Base-by-base conservation (phyloP, 1,140 invertebrate genomes). In the Drosophila lacertosa region DNA sequence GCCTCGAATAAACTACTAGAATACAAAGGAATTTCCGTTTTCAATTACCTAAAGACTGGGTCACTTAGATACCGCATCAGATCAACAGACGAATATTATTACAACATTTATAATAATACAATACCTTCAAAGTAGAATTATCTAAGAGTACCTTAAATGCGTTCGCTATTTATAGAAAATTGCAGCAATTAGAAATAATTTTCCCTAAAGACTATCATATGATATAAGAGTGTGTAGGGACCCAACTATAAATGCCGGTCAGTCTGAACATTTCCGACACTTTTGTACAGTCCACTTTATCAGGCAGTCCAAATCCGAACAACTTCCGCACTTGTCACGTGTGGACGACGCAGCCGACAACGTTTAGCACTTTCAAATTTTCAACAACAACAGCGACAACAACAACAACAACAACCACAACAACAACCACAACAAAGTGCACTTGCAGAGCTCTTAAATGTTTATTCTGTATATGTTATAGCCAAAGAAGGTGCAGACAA, bases 331-430 rank as follows among this genome's bases (percentile, higher is more conserved):
- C 54, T 45, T 75, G 77, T 45, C 32, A 48, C 47, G 39, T 45
- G 55, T 44, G 48, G 40, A 40, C 42, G 63, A 16, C 20, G 18
- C 37, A 54, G 6, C 50, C 29, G 32, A 57, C 60, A 70, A 6
- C 35, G 62, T 67, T 81, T 67, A 76, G 77, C 69, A 79, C 72
- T 80, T 72, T 80, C 67, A 42, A 80, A 80, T 62, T 39, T 29
- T 39, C 47, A 47, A 15, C 32, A 54, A 26, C 59, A 55, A 32
- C 35, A 16, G 39, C 35, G 53, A 33, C 45, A 33, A 32, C 33
- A 63, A 77, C 35, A 57, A 11, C 39, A 62, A 47, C 29, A 4
- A n/a, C 47, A 47, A 15, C 32, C 48, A 26, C 59, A 55, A 32
- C 47, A 47, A 15, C 32, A 54, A 26, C 59, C 48, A 32, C 26